These are phyloP conservation scores for Pachypanchax playfairii DNA, from an alignment of 2,113 vertebrate species.

Conservation along the genomic window DNA sequence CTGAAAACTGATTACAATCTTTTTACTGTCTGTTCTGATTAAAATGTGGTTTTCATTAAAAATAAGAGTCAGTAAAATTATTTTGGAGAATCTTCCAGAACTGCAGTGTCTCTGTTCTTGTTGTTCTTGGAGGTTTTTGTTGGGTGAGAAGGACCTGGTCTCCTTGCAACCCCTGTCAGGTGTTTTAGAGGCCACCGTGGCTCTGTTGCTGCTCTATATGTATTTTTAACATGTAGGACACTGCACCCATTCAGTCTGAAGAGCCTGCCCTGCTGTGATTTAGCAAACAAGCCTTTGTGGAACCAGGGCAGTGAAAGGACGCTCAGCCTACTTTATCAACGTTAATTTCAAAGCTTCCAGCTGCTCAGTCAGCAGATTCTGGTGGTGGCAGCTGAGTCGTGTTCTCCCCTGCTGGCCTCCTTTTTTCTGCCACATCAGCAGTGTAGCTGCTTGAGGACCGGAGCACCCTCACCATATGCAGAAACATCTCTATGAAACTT, in stretches of 20 bases:
- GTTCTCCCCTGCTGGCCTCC: slow-evolving; percentile 57
- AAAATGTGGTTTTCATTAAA: too few relatives aligned
- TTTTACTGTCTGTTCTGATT: not conserved
- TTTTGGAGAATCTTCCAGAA: not conserved
- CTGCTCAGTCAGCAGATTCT: slow-evolving; percentile 66
- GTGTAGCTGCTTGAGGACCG: slow-evolving; percentile 28
- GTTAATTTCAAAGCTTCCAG: slow-evolving; percentile 65
- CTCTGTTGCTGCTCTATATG: slow-evolving; percentile 7
- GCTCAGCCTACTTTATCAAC: slow-evolving; percentile 71
- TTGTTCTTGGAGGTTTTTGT: not conserved
- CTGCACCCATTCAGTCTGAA: slow-evolving; percentile 63
- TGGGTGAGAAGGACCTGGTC: slow-evolving; percentile 15
- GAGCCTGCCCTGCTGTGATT: slow-evolving; percentile 67
- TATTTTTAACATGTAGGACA: slow-evolving; percentile 74
- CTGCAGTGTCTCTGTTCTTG: not conserved
- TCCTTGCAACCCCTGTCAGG: slow-evolving; percentile 24
- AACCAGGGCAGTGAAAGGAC: slow-evolving; percentile 13
- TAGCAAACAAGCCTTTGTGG: slow-evolving; percentile 46
- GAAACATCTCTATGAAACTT: slow-evolving; percentile 30
- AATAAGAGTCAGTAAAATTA: not conserved
- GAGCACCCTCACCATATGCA: not conserved
- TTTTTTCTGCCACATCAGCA: slow-evolving; percentile 63
- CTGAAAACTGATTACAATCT: too few relatives aligned
- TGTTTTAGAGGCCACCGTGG: slow-evolving; percentile 16
- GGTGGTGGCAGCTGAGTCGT: slow-evolving; percentile 13